Conservation (phyloP, 2,797 vertebrate genomes). For the Philypnodon macrostomus region DNA sequence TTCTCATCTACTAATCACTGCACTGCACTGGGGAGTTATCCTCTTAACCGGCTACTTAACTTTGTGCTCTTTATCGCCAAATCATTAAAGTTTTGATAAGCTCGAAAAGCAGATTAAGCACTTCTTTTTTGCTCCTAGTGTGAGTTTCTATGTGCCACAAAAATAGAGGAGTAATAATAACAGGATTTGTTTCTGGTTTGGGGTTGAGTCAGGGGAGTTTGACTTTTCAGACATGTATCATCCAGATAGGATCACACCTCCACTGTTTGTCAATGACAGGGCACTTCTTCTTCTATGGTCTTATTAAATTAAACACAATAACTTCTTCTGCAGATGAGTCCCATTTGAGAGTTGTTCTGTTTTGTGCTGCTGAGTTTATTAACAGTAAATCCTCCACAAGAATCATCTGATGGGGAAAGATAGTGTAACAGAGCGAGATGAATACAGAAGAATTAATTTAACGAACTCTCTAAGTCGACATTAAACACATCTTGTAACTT, state of each 20-base stretch:
- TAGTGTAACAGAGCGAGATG: conserved; percentile 32
- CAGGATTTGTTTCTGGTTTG: conserved; percentile 64
- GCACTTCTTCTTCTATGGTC: conserved; percentile 54
- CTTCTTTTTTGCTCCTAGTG: conserved; percentile 68
- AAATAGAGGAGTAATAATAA: conserved; percentile 75
- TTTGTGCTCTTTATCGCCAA: conserved; percentile 85
- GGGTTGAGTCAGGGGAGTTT: too few relatives aligned
- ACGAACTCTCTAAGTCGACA: conserved; percentile 40
- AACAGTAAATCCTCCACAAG: conserved; percentile 63
- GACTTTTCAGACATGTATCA: conserved; percentile 38
- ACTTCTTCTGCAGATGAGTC: conserved; percentile 48
- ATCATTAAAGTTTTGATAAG: conserved; percentile 88
- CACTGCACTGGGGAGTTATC: conserved; percentile 83
- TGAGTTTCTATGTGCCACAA: conserved; percentile 73
- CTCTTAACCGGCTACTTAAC: conserved; percentile 85
- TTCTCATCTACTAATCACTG: conserved; percentile 85
- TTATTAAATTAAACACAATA: conserved; percentile 74
- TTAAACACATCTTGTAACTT: conserved; percentile 38
- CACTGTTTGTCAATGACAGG: conserved; percentile 29
- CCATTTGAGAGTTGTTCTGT: conserved; percentile 52
- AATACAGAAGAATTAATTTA: conserved; percentile 62
- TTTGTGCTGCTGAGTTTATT: conserved; percentile 61
- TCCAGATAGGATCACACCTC: conserved; percentile 52
- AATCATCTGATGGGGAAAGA: conserved; percentile 57
- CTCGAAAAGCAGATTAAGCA: conserved; percentile 84